Evolutionary conservation across 2,797 vertebrate genomes (phyloP), one percentile per base, ranked within the genome.

Genomic region (Cyprinodon diabolis): DNA sequence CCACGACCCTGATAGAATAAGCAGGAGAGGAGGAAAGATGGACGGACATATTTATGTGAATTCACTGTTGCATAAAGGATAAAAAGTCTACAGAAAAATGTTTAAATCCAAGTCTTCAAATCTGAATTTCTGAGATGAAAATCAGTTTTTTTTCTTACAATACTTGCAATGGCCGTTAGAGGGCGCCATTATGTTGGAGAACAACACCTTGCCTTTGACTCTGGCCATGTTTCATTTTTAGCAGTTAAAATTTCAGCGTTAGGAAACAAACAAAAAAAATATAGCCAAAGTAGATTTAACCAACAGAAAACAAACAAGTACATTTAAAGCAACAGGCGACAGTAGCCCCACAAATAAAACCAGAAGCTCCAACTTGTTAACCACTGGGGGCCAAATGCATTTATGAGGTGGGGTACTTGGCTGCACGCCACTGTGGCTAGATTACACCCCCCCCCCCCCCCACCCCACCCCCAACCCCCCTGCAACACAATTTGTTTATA

Each of bases 401-500:
- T 84, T 84, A 71, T 78, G 78, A 81, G 83, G 74, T 10, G 74
- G 79, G 37, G 80, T 77, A 43, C 70, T 86, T 90, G 89, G 90
- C 89, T 75, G 12, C 1, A 75, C 78, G 90, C 89, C 88, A 85
- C 43, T 8, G 63, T 62, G 72, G 67, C 82, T 84, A 85, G 81
- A 87, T 25, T 25, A 25, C 25, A 25, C 77, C 82, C 79, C 54
- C 45, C 80, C 74, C 63, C 6, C 2, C 21, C 21, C 19, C n/a
- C 63, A 40, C 0, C 4, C 3, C 14, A 6, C 54, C 45, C 80
- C 25, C 25, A 25, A 25, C 25, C 25, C 25, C 25, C 25, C 25
- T 66, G 84, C 88, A 79, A 83, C 87, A 90, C 89, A 91, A 93
- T 88, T 91, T 82, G 89, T 93, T 94, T 92, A 92, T 92, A 94